Evolutionary conservation across 2,113 vertebrate species (phyloP).

Genomic region (Nothocercus nigrocapillus): DNA sequence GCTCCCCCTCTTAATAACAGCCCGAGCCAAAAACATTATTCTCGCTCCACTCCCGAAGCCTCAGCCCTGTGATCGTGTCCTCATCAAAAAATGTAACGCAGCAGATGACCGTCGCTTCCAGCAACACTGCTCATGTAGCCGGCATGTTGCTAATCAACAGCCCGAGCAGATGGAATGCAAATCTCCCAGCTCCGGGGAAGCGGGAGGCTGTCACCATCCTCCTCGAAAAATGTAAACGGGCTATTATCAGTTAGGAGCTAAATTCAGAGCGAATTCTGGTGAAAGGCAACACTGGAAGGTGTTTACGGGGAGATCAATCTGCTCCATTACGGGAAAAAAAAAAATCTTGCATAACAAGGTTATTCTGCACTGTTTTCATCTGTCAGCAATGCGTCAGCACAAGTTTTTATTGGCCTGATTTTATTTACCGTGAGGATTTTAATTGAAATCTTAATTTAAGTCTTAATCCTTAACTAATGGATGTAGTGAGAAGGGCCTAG

Average conservation of each 20-base stretch:
- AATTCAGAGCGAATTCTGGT: constrained; percentile 43
- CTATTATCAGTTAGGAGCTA: constrained; percentile 58
- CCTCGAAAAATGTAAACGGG: constrained; percentile 14
- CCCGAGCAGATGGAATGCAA: constrained; percentile 55
- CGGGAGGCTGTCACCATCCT: constrained; percentile 44
- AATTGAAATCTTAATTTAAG: too few species aligned
- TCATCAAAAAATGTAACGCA: neutral
- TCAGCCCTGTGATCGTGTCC: neutral
- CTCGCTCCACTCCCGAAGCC: fast-evolving
- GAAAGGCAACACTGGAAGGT: constrained; percentile 59
- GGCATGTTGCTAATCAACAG: constrained; percentile 43
- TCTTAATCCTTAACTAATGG: neutral
- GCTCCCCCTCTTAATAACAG: neutral
- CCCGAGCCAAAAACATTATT: neutral
- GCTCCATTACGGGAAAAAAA: neutral
- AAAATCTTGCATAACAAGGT: neutral
- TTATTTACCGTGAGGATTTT: neutral
- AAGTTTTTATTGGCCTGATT: neutral
- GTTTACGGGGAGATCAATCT: constrained; percentile 17
- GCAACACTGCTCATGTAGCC: constrained; percentile 44
- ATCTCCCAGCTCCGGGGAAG: constrained; percentile 5
- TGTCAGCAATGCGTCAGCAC: neutral
- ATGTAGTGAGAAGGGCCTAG: neutral
- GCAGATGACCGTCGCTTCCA: constrained; percentile 37
- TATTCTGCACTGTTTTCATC: neutral